phyloP scores from a whole-genome alignment of 1,140 invertebrate genomes.

The Doryteuthis pealeii region DNA sequence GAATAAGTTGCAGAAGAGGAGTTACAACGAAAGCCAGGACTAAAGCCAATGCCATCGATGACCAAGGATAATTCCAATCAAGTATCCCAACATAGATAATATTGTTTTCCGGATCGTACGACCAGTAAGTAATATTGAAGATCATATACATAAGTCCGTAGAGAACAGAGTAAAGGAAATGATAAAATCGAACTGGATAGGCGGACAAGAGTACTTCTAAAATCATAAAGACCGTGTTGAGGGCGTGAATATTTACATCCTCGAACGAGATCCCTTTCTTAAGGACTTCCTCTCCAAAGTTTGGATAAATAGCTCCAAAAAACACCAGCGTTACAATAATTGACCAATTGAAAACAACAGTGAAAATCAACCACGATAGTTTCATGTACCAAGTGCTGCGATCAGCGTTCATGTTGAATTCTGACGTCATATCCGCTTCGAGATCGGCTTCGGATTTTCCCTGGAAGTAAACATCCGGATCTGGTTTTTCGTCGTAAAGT shows the following conservation, averaged over 20 bases:
- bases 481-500: not conserved
- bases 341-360: slow-evolving; percentile 30
- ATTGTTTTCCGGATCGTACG: slow-evolving; percentile 30
- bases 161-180: slow-evolving; percentile 32
- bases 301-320: slow-evolving; percentile 35
- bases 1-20: slow-evolving; percentile 32
- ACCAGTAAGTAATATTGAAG: slow-evolving; percentile 43
- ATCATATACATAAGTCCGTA: slow-evolving; percentile 40
- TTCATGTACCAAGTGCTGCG: slow-evolving; percentile 33
- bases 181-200: slow-evolving; percentile 41
- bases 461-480: not conserved
- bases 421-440: not conserved
- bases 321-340: slow-evolving; percentile 39
- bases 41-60: slow-evolving; percentile 21
- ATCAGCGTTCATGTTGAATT: slow-evolving; percentile 2
- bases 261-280: not conserved
- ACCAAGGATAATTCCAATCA: slow-evolving; percentile 45
- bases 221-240: slow-evolving; percentile 38
- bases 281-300: slow-evolving; percentile 13
- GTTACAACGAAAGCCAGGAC: slow-evolving; percentile 29
- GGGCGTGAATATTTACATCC: slow-evolving; percentile 37
- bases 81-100: slow-evolving; percentile 40
- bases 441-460: not conserved
- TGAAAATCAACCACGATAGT: slow-evolving; percentile 36
- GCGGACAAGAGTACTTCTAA: slow-evolving; percentile 34